Conservation (phyloP, 2,113 vertebrate species). For the Notechis scutatus region DNA sequence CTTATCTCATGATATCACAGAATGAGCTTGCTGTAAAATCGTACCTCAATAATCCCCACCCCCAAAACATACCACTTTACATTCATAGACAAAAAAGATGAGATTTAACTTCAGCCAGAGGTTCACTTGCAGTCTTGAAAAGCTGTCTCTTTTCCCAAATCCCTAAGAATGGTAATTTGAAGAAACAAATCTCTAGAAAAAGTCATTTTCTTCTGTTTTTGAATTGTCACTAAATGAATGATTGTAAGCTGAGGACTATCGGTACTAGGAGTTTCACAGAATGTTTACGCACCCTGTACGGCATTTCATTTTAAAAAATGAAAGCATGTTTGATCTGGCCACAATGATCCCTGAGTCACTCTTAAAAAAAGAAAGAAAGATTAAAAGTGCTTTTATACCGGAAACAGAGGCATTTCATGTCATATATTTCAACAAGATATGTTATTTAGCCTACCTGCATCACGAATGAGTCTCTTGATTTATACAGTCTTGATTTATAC, state of each 20-base stretch:
- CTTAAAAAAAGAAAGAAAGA: neutral
- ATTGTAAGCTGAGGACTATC: too few relatives aligned
- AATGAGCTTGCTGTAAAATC: neutral
- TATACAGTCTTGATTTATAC: slow-evolving; percentile 1
- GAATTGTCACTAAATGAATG: too few relatives aligned
- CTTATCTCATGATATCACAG: neutral
- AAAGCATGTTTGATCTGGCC: neutral
- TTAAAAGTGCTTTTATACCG: too few relatives aligned
- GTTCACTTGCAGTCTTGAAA: neutral
- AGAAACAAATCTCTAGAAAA: neutral
- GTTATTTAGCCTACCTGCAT: neutral
- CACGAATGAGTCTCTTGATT: neutral
- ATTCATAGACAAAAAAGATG: neutral
- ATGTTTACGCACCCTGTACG: neutral
- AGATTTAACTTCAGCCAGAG: neutral
- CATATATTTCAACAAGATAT: neutral
- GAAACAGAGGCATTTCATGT: neutral
- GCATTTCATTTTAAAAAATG: neutral
- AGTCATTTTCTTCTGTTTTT: too few relatives aligned
- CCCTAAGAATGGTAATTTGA: neutral
- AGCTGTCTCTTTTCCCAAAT: neutral
- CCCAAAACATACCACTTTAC: neutral
- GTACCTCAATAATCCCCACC: neutral
- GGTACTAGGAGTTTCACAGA: neutral
- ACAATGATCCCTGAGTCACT: neutral